Conservation (phyloP, 2,888 invertebrate species). For the Nudaria mundana region DNA sequence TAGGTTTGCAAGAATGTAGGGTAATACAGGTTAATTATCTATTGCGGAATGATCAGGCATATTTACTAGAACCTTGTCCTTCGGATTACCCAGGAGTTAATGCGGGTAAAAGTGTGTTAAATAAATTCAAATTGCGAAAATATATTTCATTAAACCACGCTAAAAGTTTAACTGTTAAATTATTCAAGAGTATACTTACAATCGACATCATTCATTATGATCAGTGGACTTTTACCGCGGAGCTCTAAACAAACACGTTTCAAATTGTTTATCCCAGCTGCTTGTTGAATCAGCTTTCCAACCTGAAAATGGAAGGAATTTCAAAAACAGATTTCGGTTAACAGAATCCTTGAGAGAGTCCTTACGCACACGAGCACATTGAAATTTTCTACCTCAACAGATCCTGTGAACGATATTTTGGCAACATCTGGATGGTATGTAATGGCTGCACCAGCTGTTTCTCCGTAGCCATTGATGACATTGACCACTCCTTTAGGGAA, state of each 20-base stretch:
- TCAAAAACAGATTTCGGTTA: too few species aligned
- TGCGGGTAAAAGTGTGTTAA: too few species aligned
- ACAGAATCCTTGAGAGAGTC: too few species aligned
- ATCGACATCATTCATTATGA: slow-evolving; percentile 89
- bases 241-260: slow-evolving; percentile 91
- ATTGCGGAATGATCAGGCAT: too few species aligned
- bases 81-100: too few species aligned
- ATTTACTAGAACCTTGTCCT: too few species aligned
- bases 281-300: slow-evolving; percentile 82
- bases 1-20: too few species aligned
- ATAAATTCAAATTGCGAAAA: too few species aligned
- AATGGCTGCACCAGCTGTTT: slow-evolving; percentile 87
- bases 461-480: slow-evolving; percentile 93
- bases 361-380: too few species aligned
- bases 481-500: slow-evolving; percentile 95
- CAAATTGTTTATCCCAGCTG: slow-evolving; percentile 88
- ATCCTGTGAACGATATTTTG: slow-evolving; percentile 89
- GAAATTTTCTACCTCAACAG: slow-evolving; percentile 59
- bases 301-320: slow-evolving; percentile 59
- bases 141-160: too few species aligned
- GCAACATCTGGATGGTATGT: slow-evolving; percentile 87
- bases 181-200: slow-evolving; percentile 82
- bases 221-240: slow-evolving; percentile 93
- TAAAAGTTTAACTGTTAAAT: too few species aligned
- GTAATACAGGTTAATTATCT: too few species aligned